Percentiles rank a stretch among this genome's conserved stretches.
Conservation (phyloP, 2,113 vertebrate species). For the Lepus americanus region DNA sequence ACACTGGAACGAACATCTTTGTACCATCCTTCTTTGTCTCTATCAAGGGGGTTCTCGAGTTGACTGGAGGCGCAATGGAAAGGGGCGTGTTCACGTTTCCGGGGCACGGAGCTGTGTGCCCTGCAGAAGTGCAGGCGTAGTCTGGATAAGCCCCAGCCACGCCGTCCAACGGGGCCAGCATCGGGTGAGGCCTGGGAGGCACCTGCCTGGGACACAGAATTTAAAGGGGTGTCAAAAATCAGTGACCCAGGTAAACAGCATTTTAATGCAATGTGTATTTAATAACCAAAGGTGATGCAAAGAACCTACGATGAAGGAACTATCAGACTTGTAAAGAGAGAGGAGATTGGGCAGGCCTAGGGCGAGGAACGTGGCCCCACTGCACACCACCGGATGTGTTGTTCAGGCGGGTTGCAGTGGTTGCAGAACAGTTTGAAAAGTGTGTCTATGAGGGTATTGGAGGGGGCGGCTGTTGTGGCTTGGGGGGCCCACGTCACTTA, state of each 20-base stretch:
- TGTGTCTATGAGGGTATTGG: not conserved
- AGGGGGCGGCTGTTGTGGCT: too few relatives aligned
- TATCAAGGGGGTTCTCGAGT: not conserved
- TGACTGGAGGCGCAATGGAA: not conserved
- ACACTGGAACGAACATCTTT: not conserved
- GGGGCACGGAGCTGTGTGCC: not conserved
- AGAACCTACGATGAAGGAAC: not conserved
- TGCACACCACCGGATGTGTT: not conserved
- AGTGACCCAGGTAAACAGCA: not conserved
- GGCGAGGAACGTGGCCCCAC: not conserved
- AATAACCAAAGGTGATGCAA: not conserved
- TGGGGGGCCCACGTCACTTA: too few relatives aligned
- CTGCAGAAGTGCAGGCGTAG: too few relatives aligned
- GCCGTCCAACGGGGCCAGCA: too few relatives aligned
- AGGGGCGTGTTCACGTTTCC: not conserved
- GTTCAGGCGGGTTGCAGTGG: not conserved
- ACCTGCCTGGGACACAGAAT: not conserved
- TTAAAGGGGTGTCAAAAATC: not conserved
- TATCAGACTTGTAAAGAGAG: not conserved
- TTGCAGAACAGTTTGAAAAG: slow-evolving; percentile 20
- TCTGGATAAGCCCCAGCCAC: too few relatives aligned
- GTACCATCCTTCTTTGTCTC: not conserved
- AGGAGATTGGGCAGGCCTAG: too few relatives aligned
- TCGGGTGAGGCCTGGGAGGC: not conserved
- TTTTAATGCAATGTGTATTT: not conserved